These are phyloP conservation scores for Microtus ochrogaster DNA, from an alignment of 2,113 vertebrate species.

Conservation along the genomic window DNA sequence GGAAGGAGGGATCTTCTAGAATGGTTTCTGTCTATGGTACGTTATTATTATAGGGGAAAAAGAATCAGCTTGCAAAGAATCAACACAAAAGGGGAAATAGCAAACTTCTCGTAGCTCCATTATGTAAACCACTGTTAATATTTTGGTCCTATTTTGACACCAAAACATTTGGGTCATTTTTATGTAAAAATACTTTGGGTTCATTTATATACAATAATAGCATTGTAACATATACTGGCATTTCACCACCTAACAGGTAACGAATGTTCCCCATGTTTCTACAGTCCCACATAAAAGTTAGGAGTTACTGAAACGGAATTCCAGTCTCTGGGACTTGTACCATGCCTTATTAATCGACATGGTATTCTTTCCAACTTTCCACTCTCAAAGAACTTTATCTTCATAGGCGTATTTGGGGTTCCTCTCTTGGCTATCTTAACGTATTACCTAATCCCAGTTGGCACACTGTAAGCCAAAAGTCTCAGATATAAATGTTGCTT, in stretches of 20 bases:
- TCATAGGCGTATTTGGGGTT: not conserved
- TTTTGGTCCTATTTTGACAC: not conserved
- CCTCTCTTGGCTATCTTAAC: not conserved
- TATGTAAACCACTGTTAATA: not conserved
- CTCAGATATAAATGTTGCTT: not conserved
- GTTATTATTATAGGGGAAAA: not conserved
- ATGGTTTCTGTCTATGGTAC: not conserved
- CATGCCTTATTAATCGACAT: not conserved
- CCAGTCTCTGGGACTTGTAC: too few species aligned
- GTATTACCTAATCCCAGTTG: not conserved
- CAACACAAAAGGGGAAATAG: not conserved
- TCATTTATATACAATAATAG: not conserved
- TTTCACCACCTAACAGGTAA: not conserved
- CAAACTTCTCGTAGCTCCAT: too few species aligned
- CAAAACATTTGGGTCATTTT: not conserved
- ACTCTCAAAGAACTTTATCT: not conserved
- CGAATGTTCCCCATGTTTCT: not conserved
- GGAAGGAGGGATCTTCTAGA: not conserved
- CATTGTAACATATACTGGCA: not conserved
- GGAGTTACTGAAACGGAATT: not conserved
- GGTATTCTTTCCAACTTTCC: not conserved
- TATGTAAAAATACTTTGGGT: constrained; percentile 25
- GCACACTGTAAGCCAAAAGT: not conserved
- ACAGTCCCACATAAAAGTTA: not conserved
- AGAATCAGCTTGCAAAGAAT: not conserved